A percentile compares a stretch with the other conserved stretches of the same genome.
Evolutionary conservation across 2,797 vertebrate genomes (phyloP).

Genomic region (Mastacembelus armatus): DNA sequence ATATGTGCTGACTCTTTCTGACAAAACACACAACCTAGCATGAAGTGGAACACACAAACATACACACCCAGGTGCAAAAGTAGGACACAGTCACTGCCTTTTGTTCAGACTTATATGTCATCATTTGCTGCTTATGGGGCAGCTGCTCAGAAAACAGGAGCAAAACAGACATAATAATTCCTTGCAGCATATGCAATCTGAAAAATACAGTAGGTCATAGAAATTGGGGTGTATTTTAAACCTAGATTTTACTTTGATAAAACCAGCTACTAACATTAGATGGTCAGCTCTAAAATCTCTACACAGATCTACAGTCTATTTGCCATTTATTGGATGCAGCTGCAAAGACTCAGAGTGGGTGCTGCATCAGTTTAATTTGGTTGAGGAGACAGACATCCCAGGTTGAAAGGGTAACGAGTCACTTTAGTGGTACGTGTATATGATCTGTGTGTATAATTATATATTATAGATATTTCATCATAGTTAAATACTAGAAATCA

Average conservation of each 20-base stretch:
- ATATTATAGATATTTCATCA: background rate
- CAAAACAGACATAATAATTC: slow-evolving; percentile 29
- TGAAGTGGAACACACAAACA: slow-evolving; percentile 13
- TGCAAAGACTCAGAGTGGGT: slow-evolving; percentile 11
- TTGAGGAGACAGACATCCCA: slow-evolving; percentile 3
- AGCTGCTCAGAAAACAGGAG: slow-evolving; percentile 58
- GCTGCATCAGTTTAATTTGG: slow-evolving; percentile 28
- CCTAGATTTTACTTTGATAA: background rate
- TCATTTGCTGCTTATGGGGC: slow-evolving; percentile 45
- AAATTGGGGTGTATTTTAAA: background rate
- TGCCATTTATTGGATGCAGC: slow-evolving; percentile 5
- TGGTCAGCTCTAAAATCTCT: background rate
- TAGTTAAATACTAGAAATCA: background rate
- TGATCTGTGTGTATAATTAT: background rate
- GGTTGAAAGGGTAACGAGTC: background rate
- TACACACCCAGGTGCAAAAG: slow-evolving; percentile 50
- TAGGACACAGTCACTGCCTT: slow-evolving; percentile 58
- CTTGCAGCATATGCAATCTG: slow-evolving; percentile 20
- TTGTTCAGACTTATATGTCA: slow-evolving; percentile 51
- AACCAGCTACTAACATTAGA: slow-evolving; percentile 4
- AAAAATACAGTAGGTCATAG: slow-evolving; percentile 15
- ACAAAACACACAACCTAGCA: slow-evolving; percentile 48
- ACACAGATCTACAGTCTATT: background rate
- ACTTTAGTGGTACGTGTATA: background rate
- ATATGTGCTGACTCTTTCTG: slow-evolving; percentile 54